Evolutionary conservation across 1,140 invertebrate genomes (phyloP), one percentile per base, ranked within the genome.

Genomic region (Notospermus geniculatus): DNA sequence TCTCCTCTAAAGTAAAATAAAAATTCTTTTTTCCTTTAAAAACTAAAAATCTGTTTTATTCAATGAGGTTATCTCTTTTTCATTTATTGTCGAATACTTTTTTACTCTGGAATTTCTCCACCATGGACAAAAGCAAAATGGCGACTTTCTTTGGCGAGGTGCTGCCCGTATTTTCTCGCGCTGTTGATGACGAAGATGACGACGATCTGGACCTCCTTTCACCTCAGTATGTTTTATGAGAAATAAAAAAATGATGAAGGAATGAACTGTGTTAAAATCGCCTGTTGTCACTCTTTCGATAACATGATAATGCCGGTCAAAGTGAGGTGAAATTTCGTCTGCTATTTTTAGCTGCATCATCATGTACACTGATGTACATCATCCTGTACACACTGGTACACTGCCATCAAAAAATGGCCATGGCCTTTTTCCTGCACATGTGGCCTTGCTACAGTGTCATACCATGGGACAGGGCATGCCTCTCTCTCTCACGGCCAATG

Each of bases 121-220:
- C 32, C 32, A 4, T 36, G 32, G 17, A 13, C 17, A 36, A 36
- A 28, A 29, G 17, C 22, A 72, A 62, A 19, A 75, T 75, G 73
- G 73, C 73, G 50, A 72, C 71, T 4, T 77, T 72, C 70, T 77
- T 71, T 63, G 76, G 76, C 17, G 76, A 78, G 70, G 66, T 78
- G 46, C 36, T 77, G 30, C 74, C 72, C 22, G 66, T 72, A 28
- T 63, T 60, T 41, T 78, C 76, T 17, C 63, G 76, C 45, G 76
- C 76, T 46, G 74, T 77, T 13, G 76, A 76, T 59, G 71, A 74
- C 11, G 76, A 78, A 32, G 74, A 77, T 25, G 74, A 76, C 43
- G 74, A 77, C 2, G 70, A 76, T 9, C 72, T 73, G 28, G 68
- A 67, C 46, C 32, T 36, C 5, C 32, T 36, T 7, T 57, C n/a